Base-by-base conservation (phyloP, 53 echinoderm and acorn worm genomes). In the Holothuria leucospilota region DNA sequence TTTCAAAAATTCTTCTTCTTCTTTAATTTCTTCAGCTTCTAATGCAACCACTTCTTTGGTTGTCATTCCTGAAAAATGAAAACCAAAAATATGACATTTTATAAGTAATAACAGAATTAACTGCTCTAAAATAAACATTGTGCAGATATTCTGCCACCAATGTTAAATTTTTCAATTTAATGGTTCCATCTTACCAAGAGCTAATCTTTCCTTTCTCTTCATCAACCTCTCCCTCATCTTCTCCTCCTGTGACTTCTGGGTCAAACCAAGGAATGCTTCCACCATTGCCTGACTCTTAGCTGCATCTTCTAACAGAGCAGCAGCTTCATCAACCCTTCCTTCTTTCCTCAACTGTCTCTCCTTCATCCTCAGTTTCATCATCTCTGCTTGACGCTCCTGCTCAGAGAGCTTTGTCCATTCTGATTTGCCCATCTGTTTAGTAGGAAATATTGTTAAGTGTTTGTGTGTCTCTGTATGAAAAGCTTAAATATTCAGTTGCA, bases 361-460 rank as follows among this genome's bases (percentile, higher is more conserved):
- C 59, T 93, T 90, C 18, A 98, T 68, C 65, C 91, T 88, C 59
- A 98, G 93, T 64, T 98, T 95, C 87, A 98, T 84, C 84, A 98
- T 89, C 23, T 79, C 84, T 38, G 84, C 90, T 66, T 98, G 98
- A 2, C 98, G 87, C 42, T 98, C 98, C 75, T 86, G 93, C 85
- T 98, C 98, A 0, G 93, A 91, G 20, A 98, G 92, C 53, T 63
- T 81, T 14, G 93, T 87, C 98, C 98, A 98, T 51, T 98, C 98
- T 13, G 90, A 93, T 52, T 95, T 95, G 39, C 98, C 98, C 80
- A 96, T 92, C 96, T 96, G 30, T 12, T 52, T 23, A 46, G 46
- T 9, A 46, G 3, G 34, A 62, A 34, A 34, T 34, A 34, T 34
- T 34, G 34, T 34, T 3, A 34, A 34, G 34, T 34, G 1, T 34